A percentile compares a stretch with the other conserved stretches of the same genome.
These are phyloP conservation scores for Lepeophtheirus nordmannii DNA, from an alignment of 2,888 invertebrate species.

Conservation along the genomic window DNA sequence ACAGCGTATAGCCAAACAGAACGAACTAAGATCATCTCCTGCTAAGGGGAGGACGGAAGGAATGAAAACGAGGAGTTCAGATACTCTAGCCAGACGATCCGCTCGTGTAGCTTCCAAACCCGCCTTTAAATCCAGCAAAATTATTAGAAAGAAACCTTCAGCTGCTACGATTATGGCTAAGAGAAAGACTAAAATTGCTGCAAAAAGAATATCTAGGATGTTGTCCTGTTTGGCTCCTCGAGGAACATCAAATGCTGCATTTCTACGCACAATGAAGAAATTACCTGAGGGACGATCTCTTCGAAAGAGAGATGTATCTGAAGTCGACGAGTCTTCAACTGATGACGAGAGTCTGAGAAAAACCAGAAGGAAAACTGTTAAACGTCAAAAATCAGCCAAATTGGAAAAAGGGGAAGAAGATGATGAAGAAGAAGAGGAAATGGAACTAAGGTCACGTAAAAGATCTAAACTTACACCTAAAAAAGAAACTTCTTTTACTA, in stretches of 20 bases:
- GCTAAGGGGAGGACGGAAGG: background rate
- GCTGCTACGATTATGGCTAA: constrained; percentile 20
- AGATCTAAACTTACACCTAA: no score
- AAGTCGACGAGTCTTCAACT: background rate
- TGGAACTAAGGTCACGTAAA: background rate
- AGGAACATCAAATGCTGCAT: constrained; percentile 20
- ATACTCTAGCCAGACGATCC: background rate
- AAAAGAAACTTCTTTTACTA: no score
- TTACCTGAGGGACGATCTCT: constrained; percentile 11
- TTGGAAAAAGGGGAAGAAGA: constrained; percentile 29
- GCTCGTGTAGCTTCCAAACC: background rate
- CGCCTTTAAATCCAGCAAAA: background rate
- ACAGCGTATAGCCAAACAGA: constrained; percentile 44
- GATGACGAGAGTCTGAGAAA: constrained; percentile 19
- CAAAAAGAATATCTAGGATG: constrained; percentile 7
- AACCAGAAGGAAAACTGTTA: constrained; percentile 26
- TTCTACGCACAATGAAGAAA: constrained; percentile 5
- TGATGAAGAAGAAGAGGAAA: constrained; percentile 19
- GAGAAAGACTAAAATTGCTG: constrained; percentile 14
- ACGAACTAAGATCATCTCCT: background rate
- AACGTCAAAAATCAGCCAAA: constrained; percentile 21
- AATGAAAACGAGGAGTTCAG: background rate
- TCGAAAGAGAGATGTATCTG: constrained; percentile 4
- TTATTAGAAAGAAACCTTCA: constrained; percentile 1
- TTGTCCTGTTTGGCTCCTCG: constrained; percentile 14